Percentiles rank a stretch among this genome's conserved stretches.
Conservation (phyloP, 2,797 vertebrate species). For the Schizopygopsis malacanthus region DNA sequence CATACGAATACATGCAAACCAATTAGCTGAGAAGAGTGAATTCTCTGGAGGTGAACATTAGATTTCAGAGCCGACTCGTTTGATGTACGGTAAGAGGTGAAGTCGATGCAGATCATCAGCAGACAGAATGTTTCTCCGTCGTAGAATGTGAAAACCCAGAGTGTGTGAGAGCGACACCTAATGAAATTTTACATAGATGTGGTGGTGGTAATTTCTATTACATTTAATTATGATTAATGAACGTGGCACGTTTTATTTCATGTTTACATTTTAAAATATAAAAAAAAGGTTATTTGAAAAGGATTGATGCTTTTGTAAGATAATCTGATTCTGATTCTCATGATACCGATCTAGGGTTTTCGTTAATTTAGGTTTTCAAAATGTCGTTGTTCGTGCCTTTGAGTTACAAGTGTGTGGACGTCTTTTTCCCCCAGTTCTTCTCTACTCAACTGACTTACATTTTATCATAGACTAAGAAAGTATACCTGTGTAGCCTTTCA, state of each 20-base stretch:
- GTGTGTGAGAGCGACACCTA: constrained; percentile 26
- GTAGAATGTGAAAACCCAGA: constrained; percentile 44
- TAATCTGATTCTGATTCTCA: constrained; percentile 33
- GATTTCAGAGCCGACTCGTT: constrained; percentile 48
- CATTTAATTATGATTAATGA: constrained; percentile 30
- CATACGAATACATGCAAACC: constrained; percentile 71
- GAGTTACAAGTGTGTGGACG: constrained; percentile 52
- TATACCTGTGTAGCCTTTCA: constrained; percentile 57
- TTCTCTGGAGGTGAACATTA: constrained; percentile 51
- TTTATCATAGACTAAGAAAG: constrained; percentile 44
- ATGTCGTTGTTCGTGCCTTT: constrained; percentile 75
- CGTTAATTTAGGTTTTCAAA: constrained; percentile 26
- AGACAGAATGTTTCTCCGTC: constrained; percentile 52
- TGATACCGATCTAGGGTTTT: constrained; percentile 27
- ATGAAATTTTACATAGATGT: constrained; percentile 36
- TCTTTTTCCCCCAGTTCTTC: constrained; percentile 12
- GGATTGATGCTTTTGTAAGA: constrained; percentile 44
- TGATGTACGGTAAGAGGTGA: constrained; percentile 18
- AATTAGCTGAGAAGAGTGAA: constrained; percentile 55
- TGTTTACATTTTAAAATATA: constrained; percentile 66
- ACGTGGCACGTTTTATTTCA: constrained; percentile 49
- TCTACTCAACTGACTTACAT: constrained; percentile 22
- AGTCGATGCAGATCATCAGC: constrained; percentile 48
- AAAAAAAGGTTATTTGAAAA: background rate
- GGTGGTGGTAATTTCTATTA: constrained; percentile 25